A percentile compares a stretch with the other conserved stretches of the same genome.
phyloP scores from a whole-genome alignment of 2,113 vertebrate species.

The Myrmophylax atrothorax region DNA sequence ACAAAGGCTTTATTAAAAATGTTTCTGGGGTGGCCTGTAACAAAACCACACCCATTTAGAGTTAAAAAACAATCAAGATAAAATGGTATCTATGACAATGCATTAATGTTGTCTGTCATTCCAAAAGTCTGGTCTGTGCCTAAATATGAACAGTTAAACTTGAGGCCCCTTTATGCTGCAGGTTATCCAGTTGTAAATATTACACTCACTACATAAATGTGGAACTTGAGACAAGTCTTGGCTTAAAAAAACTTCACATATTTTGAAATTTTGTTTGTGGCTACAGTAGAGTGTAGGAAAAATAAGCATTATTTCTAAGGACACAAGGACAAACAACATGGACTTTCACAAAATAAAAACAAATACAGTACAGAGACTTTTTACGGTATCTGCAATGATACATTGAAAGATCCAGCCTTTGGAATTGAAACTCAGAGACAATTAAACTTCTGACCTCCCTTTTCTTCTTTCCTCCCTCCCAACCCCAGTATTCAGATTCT shows the following conservation, averaged over 20 bases:
- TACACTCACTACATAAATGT: background rate
- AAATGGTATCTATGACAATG: background rate
- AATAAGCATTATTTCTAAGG: background rate
- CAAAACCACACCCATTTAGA: background rate
- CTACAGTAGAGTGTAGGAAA: background rate
- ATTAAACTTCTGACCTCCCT: background rate
- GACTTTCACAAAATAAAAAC: background rate
- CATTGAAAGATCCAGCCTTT: background rate
- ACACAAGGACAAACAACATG: fast-evolving
- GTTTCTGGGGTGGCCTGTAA: background rate
- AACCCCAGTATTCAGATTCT: background rate
- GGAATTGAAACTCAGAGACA: background rate
- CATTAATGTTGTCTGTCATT: background rate
- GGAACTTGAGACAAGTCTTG: background rate
- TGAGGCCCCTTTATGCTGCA: background rate
- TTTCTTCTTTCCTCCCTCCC: background rate
- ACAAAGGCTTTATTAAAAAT: constrained; percentile 73
- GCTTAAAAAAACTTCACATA: background rate
- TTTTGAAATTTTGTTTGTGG: background rate
- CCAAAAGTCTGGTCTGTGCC: background rate
- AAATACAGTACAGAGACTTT: background rate
- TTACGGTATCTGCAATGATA: background rate
- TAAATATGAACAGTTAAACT: background rate
- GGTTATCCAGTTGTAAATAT: background rate
- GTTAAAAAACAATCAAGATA: background rate